Evolutionary conservation across 2,888 invertebrate species (phyloP), one percentile per base, ranked within the genome.

Genomic region (Exephanes ischioxanthus): DNA sequence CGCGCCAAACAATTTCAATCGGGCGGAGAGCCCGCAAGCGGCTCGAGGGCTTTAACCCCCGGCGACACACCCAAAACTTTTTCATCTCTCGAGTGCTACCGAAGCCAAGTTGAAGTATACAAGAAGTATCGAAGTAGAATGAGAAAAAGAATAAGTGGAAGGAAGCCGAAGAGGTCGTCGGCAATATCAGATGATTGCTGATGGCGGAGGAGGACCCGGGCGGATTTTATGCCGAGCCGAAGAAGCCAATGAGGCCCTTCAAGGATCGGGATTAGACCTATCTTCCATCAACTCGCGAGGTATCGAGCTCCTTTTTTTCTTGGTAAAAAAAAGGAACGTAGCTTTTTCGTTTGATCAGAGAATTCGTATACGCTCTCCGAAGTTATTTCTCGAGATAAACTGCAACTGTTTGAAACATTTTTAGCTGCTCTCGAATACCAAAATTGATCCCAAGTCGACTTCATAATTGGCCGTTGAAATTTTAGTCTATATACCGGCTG

Each of bases 151-250:
- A 81, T 30, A 76, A 75, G 58, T 82, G 80, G 77, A 48, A 63
- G 55, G 41, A 63, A 70, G 84, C 48, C 66, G 55, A 85, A 77
- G 66, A 80, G 58, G 77, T 78, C 77, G 58, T 30, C 53, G 63
- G 77, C 72, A 80, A 85, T 86, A 83, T 85, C 80, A 76, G 80
- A 85, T 83, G 84, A 86, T 88, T 86, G 82, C 82, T 88, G 86
- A 82, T 80, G 75, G 80, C 68, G 71, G 51, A 80, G 80, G 79
- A 75, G 73, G 78, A 83, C 75, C 66, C 48, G 4, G 51, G 53
- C 53, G 66, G 70, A 55, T 80, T 80, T 86, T 85, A 83, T 86
- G 66, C 73, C 73, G 30, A 78, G 76, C 37, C 53, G 53, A 73
- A 77, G 63, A 80, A 53, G 9, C 51, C 70, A 51, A 16, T 67